Evolutionary conservation across 2,797 vertebrate genomes (phyloP).

Genomic region (Synaphobranchus kaupii): DNA sequence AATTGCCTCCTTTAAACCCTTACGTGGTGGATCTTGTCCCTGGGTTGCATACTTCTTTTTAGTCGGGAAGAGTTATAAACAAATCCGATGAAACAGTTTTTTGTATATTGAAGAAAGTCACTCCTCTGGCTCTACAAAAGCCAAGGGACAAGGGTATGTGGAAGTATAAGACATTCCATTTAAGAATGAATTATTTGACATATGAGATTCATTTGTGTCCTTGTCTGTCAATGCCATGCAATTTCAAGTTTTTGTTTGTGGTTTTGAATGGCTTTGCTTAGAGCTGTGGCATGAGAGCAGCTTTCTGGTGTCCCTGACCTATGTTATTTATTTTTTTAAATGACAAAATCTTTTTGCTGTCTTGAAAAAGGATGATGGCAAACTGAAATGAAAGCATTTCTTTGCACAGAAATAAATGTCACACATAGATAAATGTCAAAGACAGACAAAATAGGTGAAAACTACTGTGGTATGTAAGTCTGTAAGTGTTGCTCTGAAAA

Average conservation of each 20-base stretch:
- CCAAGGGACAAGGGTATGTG: neutral
- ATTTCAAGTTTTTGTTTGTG: conserved; percentile 6
- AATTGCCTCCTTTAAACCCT: neutral
- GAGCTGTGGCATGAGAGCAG: neutral
- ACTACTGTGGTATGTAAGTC: neutral
- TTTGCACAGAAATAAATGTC: neutral
- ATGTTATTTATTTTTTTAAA: neutral
- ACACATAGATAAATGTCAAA: neutral
- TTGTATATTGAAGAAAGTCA: neutral
- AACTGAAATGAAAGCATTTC: neutral
- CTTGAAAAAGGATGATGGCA: neutral
- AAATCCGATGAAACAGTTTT: neutral
- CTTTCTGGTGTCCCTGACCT: conserved; percentile 21
- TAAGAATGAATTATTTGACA: neutral
- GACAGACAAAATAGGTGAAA: neutral
- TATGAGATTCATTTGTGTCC: neutral
- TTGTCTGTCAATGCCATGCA: conserved; percentile 20
- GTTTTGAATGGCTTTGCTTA: neutral
- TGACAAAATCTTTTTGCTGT: neutral
- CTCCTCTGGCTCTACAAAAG: neutral
- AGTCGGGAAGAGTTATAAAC: neutral
- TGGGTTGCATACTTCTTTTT: neutral
- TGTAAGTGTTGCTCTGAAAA: neutral
- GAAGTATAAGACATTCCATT: neutral
- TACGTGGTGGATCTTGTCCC: too few species aligned